Base-by-base conservation (phyloP, 2,888 invertebrate species). In the Isotomurus palustris region DNA sequence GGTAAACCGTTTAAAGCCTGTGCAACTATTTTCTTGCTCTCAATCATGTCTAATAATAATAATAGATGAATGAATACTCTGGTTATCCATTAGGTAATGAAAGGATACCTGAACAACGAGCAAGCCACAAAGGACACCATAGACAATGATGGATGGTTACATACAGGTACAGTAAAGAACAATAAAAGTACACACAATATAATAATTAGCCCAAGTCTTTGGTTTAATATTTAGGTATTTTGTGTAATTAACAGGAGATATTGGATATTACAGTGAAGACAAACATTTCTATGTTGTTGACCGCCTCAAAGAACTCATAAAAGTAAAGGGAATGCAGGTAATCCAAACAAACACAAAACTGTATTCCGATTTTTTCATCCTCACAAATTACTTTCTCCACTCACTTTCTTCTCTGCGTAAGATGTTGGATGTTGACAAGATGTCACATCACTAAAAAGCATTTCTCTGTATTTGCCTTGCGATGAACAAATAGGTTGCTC, bases 291-390 rank as follows among this genome's bases (percentile, higher is more conserved):
- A 80, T 74, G 82, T 88, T 64, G 84, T 87, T 10, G 88, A 88
- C 74, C 78, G 89, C 2, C 68, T 78, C 47, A 79, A 79, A 62
- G 77, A 78, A 56, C 71, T 79, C 32, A 78, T 78, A 19, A 64
- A 64, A 78, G 87, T 88, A 58, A 88, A 89, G 76, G 88, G 88
- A 61, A 84, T 87, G 73, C 88, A 88, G 82, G 88, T 88, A 77
- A 3, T 12, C 6, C 5, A 17, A 22, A 28, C 36, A 36, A 36
- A 32, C 21, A 25, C 21, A 44, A 44, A 10, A 27, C 27, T 44
- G 44, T 24, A 43, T 21, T 43, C n/a, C 22, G 17, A 24, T 27
- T 44, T n/a, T n/a, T 44, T 22, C 21, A 12, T 24, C 24, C 22
- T 17, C 27, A 24, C 27, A 27, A 44, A 24, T 27, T 44, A 44